Evolutionary conservation across 2,888 invertebrate genomes (phyloP).

Genomic region (Diadegma fenestrale): DNA sequence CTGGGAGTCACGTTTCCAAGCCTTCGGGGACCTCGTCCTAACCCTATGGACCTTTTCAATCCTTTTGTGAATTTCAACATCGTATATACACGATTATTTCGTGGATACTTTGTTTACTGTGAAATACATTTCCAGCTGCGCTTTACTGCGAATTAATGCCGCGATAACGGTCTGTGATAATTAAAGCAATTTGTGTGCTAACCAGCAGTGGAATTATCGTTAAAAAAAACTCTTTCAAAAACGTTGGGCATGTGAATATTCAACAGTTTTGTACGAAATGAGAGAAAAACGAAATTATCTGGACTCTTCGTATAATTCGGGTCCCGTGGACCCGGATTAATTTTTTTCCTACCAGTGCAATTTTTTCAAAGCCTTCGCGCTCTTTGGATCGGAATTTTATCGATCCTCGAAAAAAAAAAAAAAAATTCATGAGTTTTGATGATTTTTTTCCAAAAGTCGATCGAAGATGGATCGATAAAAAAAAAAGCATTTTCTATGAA

Average conservation of each 20-base stretch:
- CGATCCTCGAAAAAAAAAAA: no score
- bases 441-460: no score
- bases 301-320: background rate
- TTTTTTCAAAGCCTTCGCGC: no score
- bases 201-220: background rate
- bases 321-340: background rate
- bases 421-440: no score
- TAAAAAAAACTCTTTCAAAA: background rate
- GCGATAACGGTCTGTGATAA: background rate
- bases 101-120: conserved; percentile 5
- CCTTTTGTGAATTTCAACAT: conserved; percentile 41
- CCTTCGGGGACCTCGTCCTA: conserved; percentile 7
- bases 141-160: conserved; percentile 1
- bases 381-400: no score
- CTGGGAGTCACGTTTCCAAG: conserved; percentile 55
- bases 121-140: background rate
- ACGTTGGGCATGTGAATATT: background rate
- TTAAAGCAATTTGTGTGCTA: background rate
- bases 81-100: conserved; percentile 1
- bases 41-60: conserved; percentile 22
- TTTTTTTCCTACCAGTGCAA: background rate
- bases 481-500: no score
- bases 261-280: background rate
- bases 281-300: background rate
- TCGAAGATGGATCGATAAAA: no score